Evolutionary conservation across 2,888 invertebrate species (phyloP).

Genomic region (Dasysyrphus albostriatus): DNA sequence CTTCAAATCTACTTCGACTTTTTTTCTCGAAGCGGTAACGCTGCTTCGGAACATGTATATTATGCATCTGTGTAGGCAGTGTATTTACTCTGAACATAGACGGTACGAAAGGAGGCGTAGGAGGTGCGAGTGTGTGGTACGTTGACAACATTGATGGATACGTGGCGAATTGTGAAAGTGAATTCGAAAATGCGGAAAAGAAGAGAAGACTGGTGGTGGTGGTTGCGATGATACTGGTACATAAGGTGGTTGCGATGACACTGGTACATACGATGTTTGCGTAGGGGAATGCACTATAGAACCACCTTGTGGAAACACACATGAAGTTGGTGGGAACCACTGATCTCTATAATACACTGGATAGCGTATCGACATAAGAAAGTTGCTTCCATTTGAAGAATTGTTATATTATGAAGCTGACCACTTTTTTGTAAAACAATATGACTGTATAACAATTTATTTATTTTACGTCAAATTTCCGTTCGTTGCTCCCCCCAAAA

Average conservation of each 20-base stretch:
- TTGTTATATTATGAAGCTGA: no score
- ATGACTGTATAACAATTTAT: no score
- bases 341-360: no score
- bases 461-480: no score
- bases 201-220: constrained; percentile 6
- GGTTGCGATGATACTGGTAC: background rate
- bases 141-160: background rate
- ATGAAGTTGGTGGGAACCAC: background rate
- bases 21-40: no score
- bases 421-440: no score
- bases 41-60: background rate
- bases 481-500: no score
- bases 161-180: constrained; percentile 5
- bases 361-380: no score
- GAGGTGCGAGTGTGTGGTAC: constrained; percentile 2
- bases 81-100: constrained; percentile 4
- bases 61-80: constrained; percentile 5
- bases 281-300: constrained; percentile 1
- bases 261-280: background rate
- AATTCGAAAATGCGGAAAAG: background rate
- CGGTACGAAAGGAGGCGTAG: background rate
- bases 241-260: background rate
- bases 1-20: fast-evolving
- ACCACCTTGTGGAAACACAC: constrained; percentile 9
- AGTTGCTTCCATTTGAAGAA: no score